A percentile compares a stretch with the other conserved stretches of the same genome.
Evolutionary conservation across 2,797 vertebrate species (phyloP).

Genomic region (Staurois parvus): DNA sequence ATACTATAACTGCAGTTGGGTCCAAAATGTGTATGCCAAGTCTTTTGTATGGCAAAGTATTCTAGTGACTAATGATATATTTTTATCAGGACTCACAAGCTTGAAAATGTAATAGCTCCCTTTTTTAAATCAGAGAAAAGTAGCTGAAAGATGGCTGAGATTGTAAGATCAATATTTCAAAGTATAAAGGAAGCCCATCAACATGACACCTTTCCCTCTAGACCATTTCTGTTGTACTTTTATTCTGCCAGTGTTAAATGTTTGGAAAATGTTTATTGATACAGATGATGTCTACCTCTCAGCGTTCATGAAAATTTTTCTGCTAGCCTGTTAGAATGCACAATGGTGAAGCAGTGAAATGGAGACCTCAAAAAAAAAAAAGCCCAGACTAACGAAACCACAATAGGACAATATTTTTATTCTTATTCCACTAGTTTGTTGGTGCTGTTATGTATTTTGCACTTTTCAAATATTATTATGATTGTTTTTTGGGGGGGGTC

Average conservation of each 20-base stretch:
- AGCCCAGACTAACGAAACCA: not conserved
- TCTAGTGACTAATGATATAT: not conserved
- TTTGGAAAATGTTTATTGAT: not conserved
- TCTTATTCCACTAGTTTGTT: not conserved
- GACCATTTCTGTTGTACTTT: not conserved
- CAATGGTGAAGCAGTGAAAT: not conserved
- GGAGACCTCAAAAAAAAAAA: not conserved
- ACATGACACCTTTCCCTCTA: not conserved
- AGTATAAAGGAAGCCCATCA: too few relatives aligned
- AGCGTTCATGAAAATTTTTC: slow-evolving; percentile 9
- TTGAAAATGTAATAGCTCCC: not conserved
- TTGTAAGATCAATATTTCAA: too few relatives aligned
- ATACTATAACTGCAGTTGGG: not conserved
- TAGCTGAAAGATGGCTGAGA: too few relatives aligned
- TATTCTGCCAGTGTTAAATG: not conserved
- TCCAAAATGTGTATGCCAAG: not conserved
- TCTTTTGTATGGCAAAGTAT: not conserved
- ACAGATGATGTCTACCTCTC: slow-evolving; percentile 16
- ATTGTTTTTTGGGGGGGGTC: not conserved
- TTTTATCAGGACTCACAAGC: not conserved
- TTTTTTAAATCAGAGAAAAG: not conserved
- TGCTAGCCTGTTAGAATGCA: not conserved
- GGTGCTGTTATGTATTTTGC: slow-evolving; percentile 17
- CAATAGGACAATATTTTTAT: not conserved
- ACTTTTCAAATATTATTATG: not conserved